Evolutionary conservation across 2,888 invertebrate genomes (phyloP).

Genomic region (Megalurothrips usitatus): DNA sequence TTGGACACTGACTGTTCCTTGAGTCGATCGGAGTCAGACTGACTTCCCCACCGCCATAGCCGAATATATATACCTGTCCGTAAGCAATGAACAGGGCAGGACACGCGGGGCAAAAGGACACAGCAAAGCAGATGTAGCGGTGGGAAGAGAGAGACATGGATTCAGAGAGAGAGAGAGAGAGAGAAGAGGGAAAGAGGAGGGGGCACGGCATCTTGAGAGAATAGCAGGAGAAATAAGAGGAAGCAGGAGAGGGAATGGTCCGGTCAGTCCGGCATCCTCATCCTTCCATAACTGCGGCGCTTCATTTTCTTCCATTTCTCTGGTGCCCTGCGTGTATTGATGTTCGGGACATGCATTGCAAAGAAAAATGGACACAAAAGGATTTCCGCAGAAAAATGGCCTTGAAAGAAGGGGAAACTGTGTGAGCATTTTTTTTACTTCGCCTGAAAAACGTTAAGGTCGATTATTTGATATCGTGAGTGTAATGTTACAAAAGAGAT

Average conservation of each 20-base stretch:
- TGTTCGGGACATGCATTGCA: too few relatives aligned
- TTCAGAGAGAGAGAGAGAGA: background rate
- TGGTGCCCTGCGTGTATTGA: background rate
- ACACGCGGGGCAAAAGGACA: background rate
- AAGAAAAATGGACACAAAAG: too few relatives aligned
- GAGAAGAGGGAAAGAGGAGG: background rate
- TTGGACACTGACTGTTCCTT: constrained; percentile 11
- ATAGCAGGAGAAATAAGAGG: background rate
- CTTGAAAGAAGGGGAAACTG: too few relatives aligned
- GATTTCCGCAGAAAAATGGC: too few relatives aligned
- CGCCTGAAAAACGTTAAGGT: too few relatives aligned
- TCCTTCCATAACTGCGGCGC: background rate
- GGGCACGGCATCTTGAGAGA: background rate
- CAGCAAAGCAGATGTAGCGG: background rate
- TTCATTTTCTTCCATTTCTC: background rate
- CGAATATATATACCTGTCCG: background rate
- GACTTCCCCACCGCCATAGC: background rate
- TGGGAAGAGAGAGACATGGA: background rate
- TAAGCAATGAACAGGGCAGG: background rate
- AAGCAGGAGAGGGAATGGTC: too few relatives aligned
- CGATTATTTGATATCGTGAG: too few relatives aligned
- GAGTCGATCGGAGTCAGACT: constrained; percentile 15
- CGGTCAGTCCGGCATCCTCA: background rate
- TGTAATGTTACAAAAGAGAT: too few relatives aligned
- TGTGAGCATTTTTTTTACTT: too few relatives aligned